Base-by-base conservation (phyloP, 2,888 invertebrate genomes). In the Pseudococcus jackbeardsleyi region DNA sequence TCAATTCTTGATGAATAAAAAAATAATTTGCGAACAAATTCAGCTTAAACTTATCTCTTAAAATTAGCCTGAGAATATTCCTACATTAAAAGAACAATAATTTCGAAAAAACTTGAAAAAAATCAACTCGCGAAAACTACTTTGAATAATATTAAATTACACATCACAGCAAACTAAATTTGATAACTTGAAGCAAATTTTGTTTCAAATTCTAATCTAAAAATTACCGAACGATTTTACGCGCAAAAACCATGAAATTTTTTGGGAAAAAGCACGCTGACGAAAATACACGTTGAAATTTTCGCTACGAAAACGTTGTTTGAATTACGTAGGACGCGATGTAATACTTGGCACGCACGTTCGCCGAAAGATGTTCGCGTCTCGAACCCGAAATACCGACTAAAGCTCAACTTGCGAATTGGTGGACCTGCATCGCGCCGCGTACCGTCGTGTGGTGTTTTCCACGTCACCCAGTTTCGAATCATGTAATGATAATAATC, bases 341-440 rank as follows among this genome's bases (percentile, higher is more conserved):
- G 15, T 9, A 22, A 72, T 5, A 22, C 26, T 33, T 33, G n/a
- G 72, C 79, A 11, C 79, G n/a, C 79, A 19, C 8, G 15, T 42
- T 46, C 79, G 19, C 26, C 17, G n/a, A 9, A 6, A 48, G 79
- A 64, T 86, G 86, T 26, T 72, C 64, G 22, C 86, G 86, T 26
- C 72, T 86, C 86, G 86, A 86, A 72, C 39, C 64, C 86, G 48
- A 86, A 86, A 72, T 86, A 42, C 86, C 72, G 86, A 86, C 86
- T 86, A 86, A 86, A 86, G 86, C 86, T 86, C 86, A 86, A 86
- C 86, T 86, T 86, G 86, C 86, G 72, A 68, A 68, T 86, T 33
- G 68, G 86, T 86, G 72, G 86, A 72, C 72, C 86, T 86, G 79
- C 42, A 82, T 39, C 39, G 46, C 46, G 46, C 46, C 46, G n/a